Evolutionary conservation across 2,113 vertebrate species (phyloP).

Genomic region (Prionailurus viverrinus): DNA sequence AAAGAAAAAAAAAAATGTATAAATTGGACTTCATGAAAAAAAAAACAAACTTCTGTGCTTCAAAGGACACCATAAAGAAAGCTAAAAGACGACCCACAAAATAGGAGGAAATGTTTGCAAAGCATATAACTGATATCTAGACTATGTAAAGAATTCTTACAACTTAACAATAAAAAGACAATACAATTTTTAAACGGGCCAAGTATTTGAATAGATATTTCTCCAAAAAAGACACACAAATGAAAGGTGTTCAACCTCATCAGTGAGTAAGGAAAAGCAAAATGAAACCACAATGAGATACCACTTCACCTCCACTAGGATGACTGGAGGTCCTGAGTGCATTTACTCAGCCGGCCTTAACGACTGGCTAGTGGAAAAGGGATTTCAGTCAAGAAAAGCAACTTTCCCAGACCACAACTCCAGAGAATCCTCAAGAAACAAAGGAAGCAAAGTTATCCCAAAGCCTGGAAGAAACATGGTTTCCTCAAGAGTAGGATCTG

Average conservation of each 20-base stretch:
- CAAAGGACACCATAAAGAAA: neutral
- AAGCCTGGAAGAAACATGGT: neutral
- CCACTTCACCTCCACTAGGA: neutral
- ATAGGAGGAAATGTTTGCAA: neutral
- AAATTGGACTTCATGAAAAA: neutral
- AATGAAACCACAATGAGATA: neutral
- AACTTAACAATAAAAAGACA: constrained; percentile 35
- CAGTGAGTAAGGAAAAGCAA: neutral
- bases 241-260: neutral
- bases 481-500: neutral
- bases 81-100: neutral
- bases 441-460: neutral
- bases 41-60: constrained; percentile 12
- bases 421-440: neutral
- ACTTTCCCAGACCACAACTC: neutral
- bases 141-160: neutral
- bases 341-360: neutral
- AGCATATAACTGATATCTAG: neutral
- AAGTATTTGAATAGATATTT: neutral
- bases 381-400: neutral
- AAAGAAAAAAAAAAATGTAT: neutral
- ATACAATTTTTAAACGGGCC: neutral
- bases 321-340: neutral
- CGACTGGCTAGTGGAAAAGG: neutral
- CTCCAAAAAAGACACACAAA: neutral